A percentile compares a stretch with the other conserved stretches of the same genome.
Evolutionary conservation across 2,888 invertebrate genomes (phyloP).

Genomic region (Agriotes lineatus): DNA sequence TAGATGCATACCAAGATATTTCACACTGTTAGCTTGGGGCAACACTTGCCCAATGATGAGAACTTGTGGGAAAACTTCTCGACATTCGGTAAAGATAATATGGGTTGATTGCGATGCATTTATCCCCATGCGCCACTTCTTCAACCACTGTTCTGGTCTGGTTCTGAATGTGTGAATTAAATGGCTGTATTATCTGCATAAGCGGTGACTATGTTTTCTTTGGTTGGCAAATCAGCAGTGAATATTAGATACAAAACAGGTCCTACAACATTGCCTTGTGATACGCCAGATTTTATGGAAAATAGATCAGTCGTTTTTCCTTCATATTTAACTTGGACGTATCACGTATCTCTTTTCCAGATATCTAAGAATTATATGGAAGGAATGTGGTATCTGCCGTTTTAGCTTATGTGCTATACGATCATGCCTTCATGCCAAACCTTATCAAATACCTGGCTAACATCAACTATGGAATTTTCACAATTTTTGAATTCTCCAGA

Average conservation of each 20-base stretch:
- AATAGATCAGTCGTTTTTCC: neutral
- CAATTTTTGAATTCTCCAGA: neutral
- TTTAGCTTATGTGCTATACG: neutral
- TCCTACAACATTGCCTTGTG: neutral
- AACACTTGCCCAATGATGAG: neutral
- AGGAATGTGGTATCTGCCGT: neutral
- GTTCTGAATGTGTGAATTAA: neutral
- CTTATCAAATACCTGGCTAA: neutral
- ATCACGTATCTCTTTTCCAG: neutral
- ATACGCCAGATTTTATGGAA: neutral
- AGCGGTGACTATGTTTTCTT: neutral
- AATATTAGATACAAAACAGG: neutral
- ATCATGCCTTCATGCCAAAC: neutral
- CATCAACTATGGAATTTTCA: neutral
- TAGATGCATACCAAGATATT: no score
- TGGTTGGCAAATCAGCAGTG: neutral
- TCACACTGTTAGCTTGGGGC: neutral
- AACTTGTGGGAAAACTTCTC: neutral
- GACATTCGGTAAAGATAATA: neutral
- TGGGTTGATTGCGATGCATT: neutral
- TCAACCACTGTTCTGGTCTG: neutral
- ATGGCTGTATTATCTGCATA: neutral
- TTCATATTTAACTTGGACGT: neutral
- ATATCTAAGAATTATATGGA: neutral
- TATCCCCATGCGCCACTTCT: neutral